These are phyloP conservation scores for Aporophyla nigra DNA, from an alignment of 2,888 invertebrate genomes.

Conservation along the genomic window DNA sequence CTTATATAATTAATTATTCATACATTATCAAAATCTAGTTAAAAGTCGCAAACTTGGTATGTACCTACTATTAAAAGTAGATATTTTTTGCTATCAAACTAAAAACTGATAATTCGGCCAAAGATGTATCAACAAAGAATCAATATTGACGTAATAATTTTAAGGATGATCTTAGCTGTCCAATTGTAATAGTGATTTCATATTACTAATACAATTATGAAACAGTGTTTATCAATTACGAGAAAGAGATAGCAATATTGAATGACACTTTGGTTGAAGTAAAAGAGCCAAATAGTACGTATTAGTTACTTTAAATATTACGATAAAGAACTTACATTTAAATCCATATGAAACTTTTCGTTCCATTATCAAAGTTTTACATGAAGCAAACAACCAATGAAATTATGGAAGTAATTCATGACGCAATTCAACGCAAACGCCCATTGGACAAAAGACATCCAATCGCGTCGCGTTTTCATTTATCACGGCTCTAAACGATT, in stretches of 20 bases:
- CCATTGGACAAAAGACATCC: slow-evolving; percentile 34
- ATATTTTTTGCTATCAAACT: neutral
- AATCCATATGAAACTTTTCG: neutral
- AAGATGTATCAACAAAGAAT: neutral
- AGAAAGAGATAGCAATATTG: too few species aligned
- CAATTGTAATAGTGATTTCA: neutral
- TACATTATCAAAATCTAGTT: neutral
- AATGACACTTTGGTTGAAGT: too few species aligned
- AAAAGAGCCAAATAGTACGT: slow-evolving; percentile 6
- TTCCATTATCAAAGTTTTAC: neutral
- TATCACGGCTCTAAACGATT: neutral
- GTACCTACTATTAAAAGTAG: neutral
- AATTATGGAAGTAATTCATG: slow-evolving; percentile 3
- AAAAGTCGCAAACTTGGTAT: neutral
- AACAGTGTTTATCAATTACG: neutral
- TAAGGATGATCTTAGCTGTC: neutral
- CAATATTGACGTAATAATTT: neutral
- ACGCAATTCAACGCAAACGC: neutral
- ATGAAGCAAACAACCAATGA: slow-evolving; percentile 26
- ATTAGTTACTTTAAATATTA: neutral
- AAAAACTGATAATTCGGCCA: neutral
- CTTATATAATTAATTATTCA: neutral
- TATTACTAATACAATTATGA: slow-evolving; percentile 1
- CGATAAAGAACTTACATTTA: neutral
- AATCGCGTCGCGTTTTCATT: slow-evolving; percentile 12